Base-by-base conservation (phyloP, 1,140 invertebrate species). In the Mylabris phalerata region DNA sequence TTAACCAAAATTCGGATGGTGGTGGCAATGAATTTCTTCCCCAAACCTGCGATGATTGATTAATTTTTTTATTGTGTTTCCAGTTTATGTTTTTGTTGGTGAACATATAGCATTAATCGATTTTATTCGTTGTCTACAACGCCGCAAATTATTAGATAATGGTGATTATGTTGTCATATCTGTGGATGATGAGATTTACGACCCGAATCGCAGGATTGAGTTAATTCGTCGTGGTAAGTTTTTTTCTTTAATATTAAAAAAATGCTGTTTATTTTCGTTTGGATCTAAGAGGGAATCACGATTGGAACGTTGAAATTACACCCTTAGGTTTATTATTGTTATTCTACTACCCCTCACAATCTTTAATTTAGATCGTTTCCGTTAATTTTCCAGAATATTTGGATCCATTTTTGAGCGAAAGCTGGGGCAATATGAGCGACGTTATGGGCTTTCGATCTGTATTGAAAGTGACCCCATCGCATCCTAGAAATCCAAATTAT, bases 31-130 rank as follows among this genome's bases (percentile, higher is more conserved):
- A 19, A 19, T 19, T 24, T 11, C 4, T 25, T 32, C 32, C 32
- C 32, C 32, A 32, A 32, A 32, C 1, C 1, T 19, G 19, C 19
- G 19, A 19, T 19, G 19, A 19, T 19, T 3, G 32, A 7, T 32
- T 5, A 32, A 0, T 3, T 32, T 7, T 32, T 4, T 32, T 32
- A 5, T 7, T 32, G 32, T 3, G 19, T 32, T 32, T 75, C 38
- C 76, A 93, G 90, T 93, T 4, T 95, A 94, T 74, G 85, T 95
- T 7, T 90, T 93, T 61, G 80, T 94, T 32, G 90, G 91, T 0
- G 88, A 91, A 65, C 86, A 90, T 64, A 85, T 91, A 46, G 88
- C 89, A 0, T 77, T 93, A 64, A 86, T 92, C 25, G 88, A 91
- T 75, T 88, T 89, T 69, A 82, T 87, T 24, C 79, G 80, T 51